Percentiles rank a stretch among this genome's conserved stretches.
Conservation (phyloP, 2,113 vertebrate species). For the Felis catus region DNA sequence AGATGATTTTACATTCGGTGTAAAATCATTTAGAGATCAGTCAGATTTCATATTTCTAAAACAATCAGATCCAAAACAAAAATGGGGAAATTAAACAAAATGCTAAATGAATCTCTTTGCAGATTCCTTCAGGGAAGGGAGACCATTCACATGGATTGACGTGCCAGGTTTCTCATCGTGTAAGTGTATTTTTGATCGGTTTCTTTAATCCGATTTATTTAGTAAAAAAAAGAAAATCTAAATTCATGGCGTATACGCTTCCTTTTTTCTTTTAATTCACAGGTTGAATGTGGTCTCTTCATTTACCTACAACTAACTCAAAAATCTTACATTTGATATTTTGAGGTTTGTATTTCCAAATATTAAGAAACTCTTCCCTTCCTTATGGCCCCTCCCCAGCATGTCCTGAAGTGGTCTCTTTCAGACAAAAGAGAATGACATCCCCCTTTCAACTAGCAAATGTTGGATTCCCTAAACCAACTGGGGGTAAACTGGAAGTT, state of each 20-base stretch:
- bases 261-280: slow-evolving; percentile 1
- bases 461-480: slow-evolving; percentile 16
- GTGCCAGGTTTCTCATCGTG: neutral
- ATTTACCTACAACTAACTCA: neutral
- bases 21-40: neutral
- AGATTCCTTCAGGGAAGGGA: neutral
- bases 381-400: neutral
- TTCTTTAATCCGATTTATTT: slow-evolving; percentile 52
- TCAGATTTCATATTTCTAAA: slow-evolving; percentile 23
- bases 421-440: slow-evolving; percentile 49
- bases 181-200: slow-evolving; percentile 53
- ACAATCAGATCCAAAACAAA: slow-evolving; percentile 6
- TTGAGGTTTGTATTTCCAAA: neutral
- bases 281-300: slow-evolving; percentile 3
- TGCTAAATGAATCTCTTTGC: neutral
- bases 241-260: slow-evolving; percentile 11
- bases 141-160: neutral
- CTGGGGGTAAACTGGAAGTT: neutral
- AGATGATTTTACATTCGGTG: slow-evolving; percentile 6
- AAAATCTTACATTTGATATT: slow-evolving; percentile 38
- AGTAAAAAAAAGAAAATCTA: slow-evolving; percentile 38
- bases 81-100: slow-evolving; percentile 5
- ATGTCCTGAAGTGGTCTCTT: slow-evolving; percentile 36
- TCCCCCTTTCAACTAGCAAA: slow-evolving; percentile 44
- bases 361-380: neutral